Evolutionary conservation across 2,888 invertebrate genomes (phyloP), one percentile per base, ranked within the genome.

Genomic region (Syrista parreyssii): DNA sequence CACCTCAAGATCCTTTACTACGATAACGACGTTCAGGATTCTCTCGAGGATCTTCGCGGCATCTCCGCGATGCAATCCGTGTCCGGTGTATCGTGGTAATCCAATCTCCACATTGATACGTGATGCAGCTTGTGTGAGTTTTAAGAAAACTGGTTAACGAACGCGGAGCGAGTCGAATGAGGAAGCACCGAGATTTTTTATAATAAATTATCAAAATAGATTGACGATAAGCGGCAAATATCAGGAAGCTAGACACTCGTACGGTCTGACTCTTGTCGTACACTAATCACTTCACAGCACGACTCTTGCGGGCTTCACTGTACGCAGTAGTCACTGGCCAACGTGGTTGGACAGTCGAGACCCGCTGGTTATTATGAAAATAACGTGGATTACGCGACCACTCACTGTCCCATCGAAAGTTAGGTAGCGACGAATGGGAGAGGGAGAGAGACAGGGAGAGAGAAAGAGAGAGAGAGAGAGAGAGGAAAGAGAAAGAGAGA

Each of bases 31-130:
- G 55, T 78, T 88, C 82, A 86, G 82, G 85, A 88, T 78, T 88
- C 88, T 87, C 87, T 89, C 83, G 89, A 88, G 34, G 89, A 85
- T 82, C 86, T 86, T 82, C 85, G 85, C 79, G 83, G 85, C 89
- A 89, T 89, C 85, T 84, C 84, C 79, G 83, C 82, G 79, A 81
- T 84, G 82, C 71, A 33, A 12, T 71, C 12, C 55, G 55, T 55
- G 71, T 33, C 33, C 31, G 23, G 32, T 71, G 71, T 33, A 71
- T 33, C 71, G 71, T 33, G 31, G 71, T 71, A 71, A 71, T 71
- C 71, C 71, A 71, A 71, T 32, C 31, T 71, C 71, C 55, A 55
- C 55, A 55, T 55, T 55, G 55, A 55, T 55, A 55, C 55, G 23
- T 55, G 55, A 55, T 55, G 55, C 55, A 15, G 55, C 55, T 55